Evolutionary conservation across 2,797 vertebrate species (phyloP).

Genomic region (Thunnus albacares): DNA sequence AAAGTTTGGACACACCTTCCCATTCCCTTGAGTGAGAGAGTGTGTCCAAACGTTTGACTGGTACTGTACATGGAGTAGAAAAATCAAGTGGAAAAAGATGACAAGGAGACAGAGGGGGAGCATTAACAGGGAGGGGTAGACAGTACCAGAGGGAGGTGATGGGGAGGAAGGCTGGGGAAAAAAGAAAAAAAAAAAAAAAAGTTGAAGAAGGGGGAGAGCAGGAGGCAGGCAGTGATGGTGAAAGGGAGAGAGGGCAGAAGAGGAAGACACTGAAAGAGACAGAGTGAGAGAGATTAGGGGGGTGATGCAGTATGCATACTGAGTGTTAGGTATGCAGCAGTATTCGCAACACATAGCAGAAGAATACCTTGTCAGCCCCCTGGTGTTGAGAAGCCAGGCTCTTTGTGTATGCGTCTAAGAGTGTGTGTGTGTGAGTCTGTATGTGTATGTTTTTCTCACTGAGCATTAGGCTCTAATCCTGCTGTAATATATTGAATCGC

Average conservation of each 20-base stretch:
- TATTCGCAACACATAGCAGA: conserved; percentile 59
- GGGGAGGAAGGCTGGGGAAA: conserved; percentile 6
- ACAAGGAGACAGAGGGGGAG: not conserved
- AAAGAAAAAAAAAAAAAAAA: not conserved
- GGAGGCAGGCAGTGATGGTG: conserved; percentile 31
- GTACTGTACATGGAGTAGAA: not conserved
- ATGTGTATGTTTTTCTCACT: conserved; percentile 41
- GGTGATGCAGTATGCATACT: conserved; percentile 72
- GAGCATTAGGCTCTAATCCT: conserved; percentile 63
- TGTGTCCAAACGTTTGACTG: too few relatives aligned
- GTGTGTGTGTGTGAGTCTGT: conserved; percentile 25
- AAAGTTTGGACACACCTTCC: too few relatives aligned
- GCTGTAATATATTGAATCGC: conserved; percentile 62
- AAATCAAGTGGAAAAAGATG: conserved; percentile 21
- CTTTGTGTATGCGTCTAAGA: conserved; percentile 40
- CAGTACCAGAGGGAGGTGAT: conserved; percentile 10
- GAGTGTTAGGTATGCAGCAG: conserved; percentile 73
- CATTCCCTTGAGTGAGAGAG: too few relatives aligned
- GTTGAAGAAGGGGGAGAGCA: conserved; percentile 17
- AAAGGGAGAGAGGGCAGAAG: conserved; percentile 35
- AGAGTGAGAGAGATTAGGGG: conserved; percentile 62
- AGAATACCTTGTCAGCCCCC: conserved; percentile 68
- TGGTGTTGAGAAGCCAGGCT: conserved; percentile 53
- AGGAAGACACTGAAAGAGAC: conserved; percentile 58
- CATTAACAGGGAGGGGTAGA: conserved; percentile 16